Base-by-base conservation (phyloP, 2,888 invertebrate genomes). In the Chloromyia formosa region DNA sequence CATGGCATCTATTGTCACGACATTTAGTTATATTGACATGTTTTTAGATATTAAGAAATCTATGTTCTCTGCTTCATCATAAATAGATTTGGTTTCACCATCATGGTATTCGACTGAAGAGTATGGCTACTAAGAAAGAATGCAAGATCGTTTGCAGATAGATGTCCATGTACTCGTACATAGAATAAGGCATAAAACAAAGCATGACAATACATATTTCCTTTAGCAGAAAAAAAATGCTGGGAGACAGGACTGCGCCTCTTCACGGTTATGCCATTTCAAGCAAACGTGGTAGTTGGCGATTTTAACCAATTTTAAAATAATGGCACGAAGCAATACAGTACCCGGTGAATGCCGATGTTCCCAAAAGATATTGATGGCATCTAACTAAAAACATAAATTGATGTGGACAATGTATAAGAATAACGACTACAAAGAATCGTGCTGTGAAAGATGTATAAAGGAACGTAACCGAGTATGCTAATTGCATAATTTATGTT, bases 341-440 rank as follows among this genome's bases (percentile, higher is more conserved):
- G 27, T 35, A 35, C 7, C n/a, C 7, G 60, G 23, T 22, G 23
- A 66, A 66, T 20, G 49, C 49, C 22, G 66, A 66, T 66, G 49
- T 22, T 22, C 66, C 23, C 10, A 66, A 66, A 66, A 66, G 66
- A 66, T 66, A 66, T 66, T 49, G 62, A 64, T 64, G n/a, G n/a
- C 27, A 61, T 64, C 16, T n/a, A 7, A n/a, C 49, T 49, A 5
- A 49, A n/a, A 49, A n/a, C 12, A 49, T 49, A 49, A 49, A 49
- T 7, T 49, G 16, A 1, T n/a, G 1, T 1, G 16, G 2, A 49
- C 12, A 35, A 7, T 7, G 2, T 35, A 35, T 35, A 35, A 35
- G n/a, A 35, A 35, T 35, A 35, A 7, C 27, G 27, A 35, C 7
- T 7, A 35, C 27, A 35, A 10, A 7, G 49, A 49, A 49, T 49